Conservation (phyloP, 2,113 vertebrate species). For the Prionailurus viverrinus region DNA sequence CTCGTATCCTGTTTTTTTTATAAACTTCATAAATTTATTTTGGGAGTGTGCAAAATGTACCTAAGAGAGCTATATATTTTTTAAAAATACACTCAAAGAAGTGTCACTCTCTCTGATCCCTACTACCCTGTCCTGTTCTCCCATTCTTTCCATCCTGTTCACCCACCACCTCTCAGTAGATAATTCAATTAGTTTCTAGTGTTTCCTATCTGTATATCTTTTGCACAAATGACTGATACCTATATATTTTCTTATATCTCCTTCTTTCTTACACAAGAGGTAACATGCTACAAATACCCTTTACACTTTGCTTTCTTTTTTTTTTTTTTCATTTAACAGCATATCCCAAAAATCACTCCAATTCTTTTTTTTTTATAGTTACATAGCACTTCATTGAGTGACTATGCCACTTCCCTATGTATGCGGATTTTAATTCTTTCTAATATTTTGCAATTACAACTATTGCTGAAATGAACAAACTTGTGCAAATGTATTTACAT, state of each 20-base stretch:
- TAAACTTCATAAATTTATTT: neutral
- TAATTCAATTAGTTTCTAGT: neutral
- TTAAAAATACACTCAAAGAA: neutral
- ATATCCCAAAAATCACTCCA: neutral
- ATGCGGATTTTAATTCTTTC: neutral
- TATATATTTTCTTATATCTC: neutral
- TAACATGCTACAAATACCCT: neutral
- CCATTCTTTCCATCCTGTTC: neutral
- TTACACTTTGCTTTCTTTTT: neutral
- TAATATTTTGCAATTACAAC: neutral
- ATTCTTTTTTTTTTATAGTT: neutral
- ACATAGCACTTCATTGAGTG: neutral
- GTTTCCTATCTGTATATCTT: neutral
- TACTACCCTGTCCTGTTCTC: neutral
- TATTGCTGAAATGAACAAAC: neutral
- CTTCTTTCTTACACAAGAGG: neutral
- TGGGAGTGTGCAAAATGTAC: neutral
- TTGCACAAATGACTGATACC: neutral
- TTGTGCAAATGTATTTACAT: neutral
- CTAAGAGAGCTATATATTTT: neutral
- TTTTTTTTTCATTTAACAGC: neutral
- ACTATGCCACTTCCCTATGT: neutral
- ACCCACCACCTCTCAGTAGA: neutral
- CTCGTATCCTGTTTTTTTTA: neutral
- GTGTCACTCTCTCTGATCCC: neutral